Evolutionary conservation across 2,888 invertebrate genomes (phyloP).

Genomic region (Tetragonula carbonaria): DNA sequence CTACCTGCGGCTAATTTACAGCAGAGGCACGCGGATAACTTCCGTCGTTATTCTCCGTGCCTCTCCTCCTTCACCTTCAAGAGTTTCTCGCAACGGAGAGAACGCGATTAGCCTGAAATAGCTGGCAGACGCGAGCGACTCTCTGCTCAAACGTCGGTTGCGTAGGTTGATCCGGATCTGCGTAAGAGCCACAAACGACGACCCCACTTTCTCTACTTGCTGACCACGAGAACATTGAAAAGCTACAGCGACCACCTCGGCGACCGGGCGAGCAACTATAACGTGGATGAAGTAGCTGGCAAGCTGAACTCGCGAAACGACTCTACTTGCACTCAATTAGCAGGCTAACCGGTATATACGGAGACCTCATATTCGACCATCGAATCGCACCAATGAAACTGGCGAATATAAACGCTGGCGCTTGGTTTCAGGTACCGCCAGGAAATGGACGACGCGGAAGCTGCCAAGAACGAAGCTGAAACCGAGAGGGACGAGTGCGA

Average conservation of each 20-base stretch:
- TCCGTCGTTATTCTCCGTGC: constrained; percentile 67
- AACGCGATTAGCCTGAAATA: constrained; percentile 61
- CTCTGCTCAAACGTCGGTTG: constrained; percentile 41
- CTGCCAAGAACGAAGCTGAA: constrained; percentile 14
- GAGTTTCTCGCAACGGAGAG: constrained; percentile 55
- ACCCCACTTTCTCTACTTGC: constrained; percentile 22
- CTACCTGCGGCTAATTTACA: constrained; percentile 76
- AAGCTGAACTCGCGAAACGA: constrained; percentile 27
- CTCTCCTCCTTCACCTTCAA: background rate
- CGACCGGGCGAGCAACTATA: constrained; percentile 41
- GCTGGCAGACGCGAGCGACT: background rate
- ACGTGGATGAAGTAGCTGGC: constrained; percentile 27
- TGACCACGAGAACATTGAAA: constrained; percentile 7
- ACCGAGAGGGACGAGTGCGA: constrained; percentile 27
- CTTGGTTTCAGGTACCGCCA: constrained; percentile 9
- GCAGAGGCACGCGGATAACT: constrained; percentile 67
- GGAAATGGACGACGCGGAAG: constrained; percentile 35
- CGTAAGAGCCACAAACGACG: constrained; percentile 40
- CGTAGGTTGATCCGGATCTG: constrained; percentile 69
- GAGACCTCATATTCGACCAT: background rate
- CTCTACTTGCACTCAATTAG: constrained; percentile 49
- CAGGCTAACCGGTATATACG: constrained; percentile 25
- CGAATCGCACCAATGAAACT: constrained; percentile 35
- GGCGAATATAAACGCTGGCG: constrained; percentile 12
- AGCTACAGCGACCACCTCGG: constrained; percentile 64